Evolutionary conservation across 2,888 invertebrate species (phyloP).

Genomic region (Synergus japonicus): DNA sequence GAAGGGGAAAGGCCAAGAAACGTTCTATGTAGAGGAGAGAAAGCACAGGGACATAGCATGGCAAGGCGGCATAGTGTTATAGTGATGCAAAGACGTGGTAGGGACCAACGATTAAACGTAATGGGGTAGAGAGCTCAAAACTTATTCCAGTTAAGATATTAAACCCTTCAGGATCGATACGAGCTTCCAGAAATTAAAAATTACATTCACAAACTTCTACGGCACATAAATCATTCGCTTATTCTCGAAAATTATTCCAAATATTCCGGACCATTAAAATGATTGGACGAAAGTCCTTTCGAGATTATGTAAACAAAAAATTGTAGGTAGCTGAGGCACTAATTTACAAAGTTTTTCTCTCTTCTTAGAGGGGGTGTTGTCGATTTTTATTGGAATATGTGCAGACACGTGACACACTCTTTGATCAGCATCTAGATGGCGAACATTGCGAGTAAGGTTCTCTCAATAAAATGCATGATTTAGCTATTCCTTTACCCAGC

Average conservation of each 20-base stretch:
- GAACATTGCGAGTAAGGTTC: slow-evolving; percentile 53
- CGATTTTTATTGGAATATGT: slow-evolving; percentile 20
- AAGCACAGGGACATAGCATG: slow-evolving; percentile 55
- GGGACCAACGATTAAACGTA: slow-evolving; percentile 68
- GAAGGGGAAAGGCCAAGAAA: slow-evolving; percentile 65
- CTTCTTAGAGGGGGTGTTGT: neutral
- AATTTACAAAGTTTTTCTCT: neutral
- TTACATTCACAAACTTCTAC: slow-evolving; percentile 4
- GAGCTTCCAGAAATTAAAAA: slow-evolving; percentile 12
- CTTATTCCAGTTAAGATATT: slow-evolving; percentile 70
- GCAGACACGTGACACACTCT: slow-evolving; percentile 12
- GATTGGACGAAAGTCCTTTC: no score
- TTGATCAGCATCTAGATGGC: slow-evolving; percentile 40
- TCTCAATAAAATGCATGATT: slow-evolving; percentile 75
- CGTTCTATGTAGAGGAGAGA: slow-evolving; percentile 62
- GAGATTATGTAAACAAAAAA: neutral
- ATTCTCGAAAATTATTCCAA: no score
- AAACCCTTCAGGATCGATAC: slow-evolving; percentile 61
- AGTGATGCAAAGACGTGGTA: slow-evolving; percentile 64
- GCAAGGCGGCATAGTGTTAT: slow-evolving; percentile 59
- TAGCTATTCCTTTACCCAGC: slow-evolving; percentile 65
- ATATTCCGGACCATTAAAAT: no score
- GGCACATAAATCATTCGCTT: neutral
- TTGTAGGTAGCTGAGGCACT: no score
- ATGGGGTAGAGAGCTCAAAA: slow-evolving; percentile 70